A percentile compares a stretch with the other conserved stretches of the same genome.
phyloP scores from a whole-genome alignment of 2,797 vertebrate species.

The Arctocebus calabarensis region DNA sequence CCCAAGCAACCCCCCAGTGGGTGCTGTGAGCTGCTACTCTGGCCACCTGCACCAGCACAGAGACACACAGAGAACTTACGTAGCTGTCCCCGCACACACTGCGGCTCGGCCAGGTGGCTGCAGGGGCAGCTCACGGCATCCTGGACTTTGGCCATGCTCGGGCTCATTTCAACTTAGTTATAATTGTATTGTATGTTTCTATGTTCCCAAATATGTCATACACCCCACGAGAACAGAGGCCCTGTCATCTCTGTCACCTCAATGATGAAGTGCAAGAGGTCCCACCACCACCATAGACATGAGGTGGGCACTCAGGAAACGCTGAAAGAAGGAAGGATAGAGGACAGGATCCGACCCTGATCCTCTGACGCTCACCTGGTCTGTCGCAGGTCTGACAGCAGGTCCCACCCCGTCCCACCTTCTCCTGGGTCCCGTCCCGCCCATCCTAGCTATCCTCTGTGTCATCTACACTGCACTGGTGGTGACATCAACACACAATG shows the following conservation, averaged over 20 bases:
- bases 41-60: neutral
- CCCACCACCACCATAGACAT: neutral
- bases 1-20: neutral
- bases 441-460: neutral
- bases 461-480: neutral
- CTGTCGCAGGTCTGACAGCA: neutral
- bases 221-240: neutral
- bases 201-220: neutral
- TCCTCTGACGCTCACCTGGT: neutral
- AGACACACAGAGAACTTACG: neutral
- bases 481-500: neutral
- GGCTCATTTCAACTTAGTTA: neutral
- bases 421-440: no score
- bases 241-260: neutral
- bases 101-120: neutral
- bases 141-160: neutral
- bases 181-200: neutral
- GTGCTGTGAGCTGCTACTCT: no score
- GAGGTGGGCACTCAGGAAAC: neutral
- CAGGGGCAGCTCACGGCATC: neutral
- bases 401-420: neutral
- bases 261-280: no score
- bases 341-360: neutral
- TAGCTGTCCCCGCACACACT: neutral
- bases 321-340: neutral